Evolutionary conservation across 2,113 vertebrate species (phyloP).

Genomic region (Cephalophus harveyi): DNA sequence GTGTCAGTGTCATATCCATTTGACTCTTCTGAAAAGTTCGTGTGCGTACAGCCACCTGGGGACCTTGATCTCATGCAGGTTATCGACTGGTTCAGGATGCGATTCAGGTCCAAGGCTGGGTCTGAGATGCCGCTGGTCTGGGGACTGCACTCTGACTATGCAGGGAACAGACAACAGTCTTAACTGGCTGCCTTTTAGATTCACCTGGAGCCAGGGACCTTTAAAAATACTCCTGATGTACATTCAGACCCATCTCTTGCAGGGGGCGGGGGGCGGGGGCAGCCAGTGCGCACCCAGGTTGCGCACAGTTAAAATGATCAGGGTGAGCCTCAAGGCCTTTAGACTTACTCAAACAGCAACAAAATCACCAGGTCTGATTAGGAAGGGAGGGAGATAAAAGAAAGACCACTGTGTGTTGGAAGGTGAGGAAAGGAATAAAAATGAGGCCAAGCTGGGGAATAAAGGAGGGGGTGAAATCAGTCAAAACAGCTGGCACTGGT

Average conservation of each 20-base stretch:
- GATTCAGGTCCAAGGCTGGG: background rate
- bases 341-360: background rate
- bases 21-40: background rate
- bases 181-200: background rate
- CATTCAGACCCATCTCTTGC: background rate
- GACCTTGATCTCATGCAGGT: background rate
- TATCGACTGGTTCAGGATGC: too few species aligned
- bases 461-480: background rate
- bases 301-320: background rate
- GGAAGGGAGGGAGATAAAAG: background rate
- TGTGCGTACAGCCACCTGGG: fast-evolving
- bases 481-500: too few species aligned
- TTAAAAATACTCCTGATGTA: background rate
- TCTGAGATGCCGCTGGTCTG: background rate
- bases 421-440: background rate
- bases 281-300: background rate
- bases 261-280: fast-evolving
- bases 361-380: background rate
- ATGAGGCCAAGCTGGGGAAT: background rate
- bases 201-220: background rate
- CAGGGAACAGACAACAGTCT: background rate
- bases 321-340: background rate
- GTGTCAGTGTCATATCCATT: background rate
- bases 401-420: background rate
- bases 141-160: fast-evolving